phyloP scores from a whole-genome alignment of 2,797 vertebrate genomes.

The Rhynchonycteris naso region DNA sequence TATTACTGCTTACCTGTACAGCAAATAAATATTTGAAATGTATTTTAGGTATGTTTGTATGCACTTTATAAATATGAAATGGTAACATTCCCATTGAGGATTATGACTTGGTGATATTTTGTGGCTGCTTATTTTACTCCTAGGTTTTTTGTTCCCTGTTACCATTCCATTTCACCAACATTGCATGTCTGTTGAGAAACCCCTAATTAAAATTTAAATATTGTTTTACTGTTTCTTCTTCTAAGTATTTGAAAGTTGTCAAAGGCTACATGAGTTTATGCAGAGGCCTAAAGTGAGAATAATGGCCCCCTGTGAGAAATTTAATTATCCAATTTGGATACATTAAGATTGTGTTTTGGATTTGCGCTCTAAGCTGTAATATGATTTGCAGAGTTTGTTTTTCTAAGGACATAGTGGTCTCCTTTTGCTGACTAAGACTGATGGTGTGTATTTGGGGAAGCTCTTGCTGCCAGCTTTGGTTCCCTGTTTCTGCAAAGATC shows the following conservation, averaged over 20 bases:
- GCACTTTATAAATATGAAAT: conserved; percentile 56
- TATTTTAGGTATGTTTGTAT: conserved; percentile 49
- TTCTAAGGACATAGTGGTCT: neutral
- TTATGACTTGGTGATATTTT: fast-evolving
- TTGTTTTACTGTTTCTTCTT: conserved; percentile 54
- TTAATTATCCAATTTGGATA: neutral
- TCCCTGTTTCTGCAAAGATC: neutral
- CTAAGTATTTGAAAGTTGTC: conserved; percentile 47
- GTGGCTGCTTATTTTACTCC: neutral
- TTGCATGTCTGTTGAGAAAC: conserved; percentile 55
- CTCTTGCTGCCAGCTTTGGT: neutral
- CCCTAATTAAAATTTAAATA: conserved; percentile 54
- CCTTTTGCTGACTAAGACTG: neutral
- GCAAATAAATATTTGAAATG: conserved; percentile 51
- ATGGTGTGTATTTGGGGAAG: neutral
- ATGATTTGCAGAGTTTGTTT: neutral
- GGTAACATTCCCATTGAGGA: conserved; percentile 62
- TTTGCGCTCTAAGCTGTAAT: neutral
- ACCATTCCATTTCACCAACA: neutral
- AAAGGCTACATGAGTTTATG: neutral
- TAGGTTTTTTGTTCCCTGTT: conserved; percentile 34
- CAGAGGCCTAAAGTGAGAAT: neutral
- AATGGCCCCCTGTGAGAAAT: neutral
- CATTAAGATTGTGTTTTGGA: conserved; percentile 27
- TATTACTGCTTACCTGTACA: neutral